phyloP scores from a whole-genome alignment of 2,888 invertebrate species.

The Nesidiocoris tenuis region DNA sequence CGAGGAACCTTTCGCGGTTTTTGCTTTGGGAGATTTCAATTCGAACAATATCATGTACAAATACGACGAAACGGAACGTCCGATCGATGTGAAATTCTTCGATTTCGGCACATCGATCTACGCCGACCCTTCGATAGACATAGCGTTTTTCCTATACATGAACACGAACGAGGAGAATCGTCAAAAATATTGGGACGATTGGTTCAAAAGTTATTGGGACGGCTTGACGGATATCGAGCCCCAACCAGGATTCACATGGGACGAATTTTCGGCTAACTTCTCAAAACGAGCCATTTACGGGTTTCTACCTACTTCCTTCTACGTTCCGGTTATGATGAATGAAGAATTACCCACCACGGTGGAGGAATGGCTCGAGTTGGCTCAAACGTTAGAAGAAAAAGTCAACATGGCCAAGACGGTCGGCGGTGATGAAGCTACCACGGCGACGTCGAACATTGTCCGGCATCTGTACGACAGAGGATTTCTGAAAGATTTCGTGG shows the following conservation, averaged over 20 bases:
- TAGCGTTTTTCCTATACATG: slow-evolving; percentile 54
- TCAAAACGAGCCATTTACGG: slow-evolving; percentile 45
- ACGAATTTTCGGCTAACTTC: slow-evolving; percentile 39
- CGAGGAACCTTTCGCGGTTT: slow-evolving; percentile 50
- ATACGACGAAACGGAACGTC: slow-evolving; percentile 51
- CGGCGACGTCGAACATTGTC: slow-evolving; percentile 44
- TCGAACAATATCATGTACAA: slow-evolving; percentile 55
- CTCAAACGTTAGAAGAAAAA: slow-evolving; percentile 19
- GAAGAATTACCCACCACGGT: not conserved
- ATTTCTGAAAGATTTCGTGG: slow-evolving; percentile 3
- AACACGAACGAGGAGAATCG: slow-evolving; percentile 53
- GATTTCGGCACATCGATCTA: slow-evolving; percentile 54
- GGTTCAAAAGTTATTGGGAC: slow-evolving; percentile 52
- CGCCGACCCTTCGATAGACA: slow-evolving; percentile 54
- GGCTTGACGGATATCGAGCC: slow-evolving; percentile 36
- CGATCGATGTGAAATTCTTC: slow-evolving; percentile 52
- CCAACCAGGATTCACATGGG: slow-evolving; percentile 18
- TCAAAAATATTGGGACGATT: slow-evolving; percentile 50
- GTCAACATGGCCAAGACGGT: not conserved
- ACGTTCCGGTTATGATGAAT: slow-evolving; percentile 46
- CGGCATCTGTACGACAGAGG: slow-evolving; percentile 49
- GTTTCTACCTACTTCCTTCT: slow-evolving; percentile 43
- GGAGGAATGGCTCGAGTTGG: slow-evolving; percentile 1
- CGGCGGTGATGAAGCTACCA: slow-evolving; percentile 45
- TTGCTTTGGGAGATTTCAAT: slow-evolving; percentile 56